Percentiles rank a stretch among this genome's conserved stretches.
Evolutionary conservation across 1,140 invertebrate genomes (phyloP).

Genomic region (Drosophila melanica): DNA sequence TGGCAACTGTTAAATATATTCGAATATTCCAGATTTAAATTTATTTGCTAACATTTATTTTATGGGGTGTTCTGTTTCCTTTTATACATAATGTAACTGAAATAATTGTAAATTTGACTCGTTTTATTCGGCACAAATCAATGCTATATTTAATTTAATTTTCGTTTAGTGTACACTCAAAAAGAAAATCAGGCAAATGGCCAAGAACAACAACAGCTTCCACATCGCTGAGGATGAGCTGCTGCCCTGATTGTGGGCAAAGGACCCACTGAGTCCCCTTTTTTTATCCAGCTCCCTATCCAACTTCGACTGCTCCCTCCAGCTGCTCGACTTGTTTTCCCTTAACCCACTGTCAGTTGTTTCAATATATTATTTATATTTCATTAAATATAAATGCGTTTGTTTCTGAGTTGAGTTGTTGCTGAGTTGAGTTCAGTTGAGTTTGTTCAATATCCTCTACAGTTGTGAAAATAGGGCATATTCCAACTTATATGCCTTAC

Average conservation of each 20-base stretch:
- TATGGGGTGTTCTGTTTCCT: not conserved
- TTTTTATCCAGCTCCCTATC: not conserved
- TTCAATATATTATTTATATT: constrained; percentile 70
- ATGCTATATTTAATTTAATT: constrained; percentile 13
- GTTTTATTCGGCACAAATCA: not conserved
- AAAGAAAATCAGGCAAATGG: constrained; percentile 33
- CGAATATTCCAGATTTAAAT: no score
- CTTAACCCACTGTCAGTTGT: constrained; percentile 38
- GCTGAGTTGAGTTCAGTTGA: constrained; percentile 30
- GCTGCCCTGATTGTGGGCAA: constrained; percentile 16
- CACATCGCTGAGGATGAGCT: constrained; percentile 31
- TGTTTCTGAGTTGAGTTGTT: constrained; percentile 48
- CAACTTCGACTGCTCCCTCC: not conserved
- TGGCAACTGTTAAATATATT: no score
- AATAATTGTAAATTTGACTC: not conserved
- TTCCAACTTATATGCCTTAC: no score
- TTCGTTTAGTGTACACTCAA: constrained; percentile 20
- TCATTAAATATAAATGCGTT: constrained; percentile 75
- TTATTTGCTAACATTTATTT: not conserved
- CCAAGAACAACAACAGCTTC: constrained; percentile 22
- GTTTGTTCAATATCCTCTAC: constrained; percentile 13
- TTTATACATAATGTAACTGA: not conserved
- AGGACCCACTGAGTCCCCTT: constrained; percentile 13
- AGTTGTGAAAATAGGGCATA: not conserved
- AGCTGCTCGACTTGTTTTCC: not conserved